These are phyloP conservation scores for Diuraphis noxia DNA, from an alignment of 1,140 invertebrate genomes.

Conservation along the genomic window DNA sequence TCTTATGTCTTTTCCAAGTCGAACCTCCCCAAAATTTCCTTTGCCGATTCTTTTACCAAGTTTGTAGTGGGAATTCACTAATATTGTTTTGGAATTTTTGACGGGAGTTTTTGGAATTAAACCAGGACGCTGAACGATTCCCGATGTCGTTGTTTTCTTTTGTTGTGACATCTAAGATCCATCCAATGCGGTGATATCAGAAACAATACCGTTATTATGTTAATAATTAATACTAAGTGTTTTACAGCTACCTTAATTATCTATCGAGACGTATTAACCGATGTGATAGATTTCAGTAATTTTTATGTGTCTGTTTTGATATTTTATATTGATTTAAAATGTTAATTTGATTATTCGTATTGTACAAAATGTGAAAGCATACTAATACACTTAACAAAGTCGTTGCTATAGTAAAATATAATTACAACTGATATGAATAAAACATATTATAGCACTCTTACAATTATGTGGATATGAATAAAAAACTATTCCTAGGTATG, in stretches of 20 bases:
- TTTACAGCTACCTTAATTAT: neutral
- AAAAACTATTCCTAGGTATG: neutral
- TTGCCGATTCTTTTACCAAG: slow-evolving; percentile 99
- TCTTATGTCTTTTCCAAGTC: slow-evolving; percentile 77
- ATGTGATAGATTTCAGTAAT: neutral
- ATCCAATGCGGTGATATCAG: neutral
- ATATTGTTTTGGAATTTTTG: slow-evolving; percentile 76
- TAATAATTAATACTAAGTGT: neutral
- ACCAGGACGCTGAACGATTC: neutral
- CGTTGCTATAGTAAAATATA: neutral
- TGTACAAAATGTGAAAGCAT: neutral
- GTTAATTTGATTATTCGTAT: neutral
- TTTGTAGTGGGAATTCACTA: slow-evolving; percentile 99
- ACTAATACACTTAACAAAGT: neutral
- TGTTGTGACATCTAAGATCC: neutral
- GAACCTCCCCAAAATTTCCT: slow-evolving; percentile 99
- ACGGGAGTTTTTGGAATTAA: neutral
- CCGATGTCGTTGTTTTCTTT: neutral
- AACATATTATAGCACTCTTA: neutral
- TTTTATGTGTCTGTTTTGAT: neutral
- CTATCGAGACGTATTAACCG: neutral
- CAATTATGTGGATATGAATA: no score
- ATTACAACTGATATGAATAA: neutral
- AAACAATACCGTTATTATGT: neutral
- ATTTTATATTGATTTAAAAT: neutral